These are phyloP conservation scores for Tetragonula carbonaria DNA, from an alignment of 2,888 invertebrate species.

Conservation along the genomic window DNA sequence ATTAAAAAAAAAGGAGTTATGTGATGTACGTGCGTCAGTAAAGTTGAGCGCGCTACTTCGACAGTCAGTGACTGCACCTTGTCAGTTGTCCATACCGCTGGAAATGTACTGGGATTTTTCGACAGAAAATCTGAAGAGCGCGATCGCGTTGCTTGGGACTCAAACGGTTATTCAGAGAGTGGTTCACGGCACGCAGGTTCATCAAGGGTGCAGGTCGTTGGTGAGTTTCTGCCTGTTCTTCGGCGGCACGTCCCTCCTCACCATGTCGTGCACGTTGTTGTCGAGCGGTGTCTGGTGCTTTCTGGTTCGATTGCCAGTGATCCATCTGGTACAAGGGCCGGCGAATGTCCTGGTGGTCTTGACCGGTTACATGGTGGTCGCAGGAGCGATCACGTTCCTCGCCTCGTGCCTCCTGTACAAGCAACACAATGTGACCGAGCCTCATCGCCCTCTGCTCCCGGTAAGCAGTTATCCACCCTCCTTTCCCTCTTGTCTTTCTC, in stretches of 20 bases:
- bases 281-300: conserved; percentile 62
- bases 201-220: conserved; percentile 2
- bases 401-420: conserved; percentile 70
- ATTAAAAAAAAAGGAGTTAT: too few species aligned
- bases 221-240: conserved; percentile 47
- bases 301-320: conserved; percentile 64
- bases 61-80: too few species aligned
- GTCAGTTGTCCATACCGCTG: too few species aligned
- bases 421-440: conserved; percentile 64
- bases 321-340: conserved; percentile 63
- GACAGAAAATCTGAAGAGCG: too few species aligned
- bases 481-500: background rate
- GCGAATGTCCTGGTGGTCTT: conserved; percentile 65
- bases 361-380: conserved; percentile 60
- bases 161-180: background rate
- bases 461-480: conserved; percentile 25
- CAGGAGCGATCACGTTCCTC: conserved; percentile 62
- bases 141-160: too few species aligned
- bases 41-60: too few species aligned
- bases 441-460: conserved; percentile 46
- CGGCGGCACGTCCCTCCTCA: conserved; percentile 62
- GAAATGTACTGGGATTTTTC: too few species aligned
- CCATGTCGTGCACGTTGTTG: conserved; percentile 64
- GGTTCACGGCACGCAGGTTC: background rate
- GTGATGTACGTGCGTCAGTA: too few species aligned